Base-by-base conservation (phyloP, 1,140 invertebrate species). In the Mycetomoellerius zeteki region DNA sequence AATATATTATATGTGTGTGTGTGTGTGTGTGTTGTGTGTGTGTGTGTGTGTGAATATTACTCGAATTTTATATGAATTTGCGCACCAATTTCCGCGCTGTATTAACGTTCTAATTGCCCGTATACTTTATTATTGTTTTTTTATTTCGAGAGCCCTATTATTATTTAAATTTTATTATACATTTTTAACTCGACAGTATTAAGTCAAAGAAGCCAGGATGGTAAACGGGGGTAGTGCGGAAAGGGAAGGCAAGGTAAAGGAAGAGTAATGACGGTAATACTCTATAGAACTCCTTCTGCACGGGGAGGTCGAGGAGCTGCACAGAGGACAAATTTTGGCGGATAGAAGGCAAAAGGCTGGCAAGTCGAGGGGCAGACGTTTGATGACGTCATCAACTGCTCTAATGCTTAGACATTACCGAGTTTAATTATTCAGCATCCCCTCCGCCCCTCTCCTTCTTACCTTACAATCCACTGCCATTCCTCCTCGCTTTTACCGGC, bases 311-410 rank as follows among this genome's bases (percentile, higher is more conserved):
- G 86, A 67, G 86, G 58, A 67, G 14, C 24, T 67, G 84, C 76
- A 82, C 71, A 52, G 78, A 85, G 76, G 78, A 78, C 88, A 73
- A 88, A 88, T 88, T 88, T 89, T 76, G 64, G 69, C 43, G 60
- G 58, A 85, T 71, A 65, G 88, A 82, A 69, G 33, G 52, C 21
- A 60, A 58, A 24, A 47, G 52, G 50, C 21, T 71, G 87, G 27
- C 77, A 73, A 73, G 60, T 37, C 60, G 69, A n/a, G 69, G 77
- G 52, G 54, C 43, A 85, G 76, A 64, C 67, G 77, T 93, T 92
- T 92, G 91, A 93, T 90, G 91, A 93, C 91, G 90, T 90, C 90
- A 91, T 93, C 92, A 93, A 91, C 91, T 91, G 88, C 90, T 88
- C 89, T 92, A 93, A 93, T 92, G 90, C 85, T 91, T 80, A 85